Evolutionary conservation across 2,888 invertebrate genomes (phyloP).

Genomic region (Pheosia gnoma): DNA sequence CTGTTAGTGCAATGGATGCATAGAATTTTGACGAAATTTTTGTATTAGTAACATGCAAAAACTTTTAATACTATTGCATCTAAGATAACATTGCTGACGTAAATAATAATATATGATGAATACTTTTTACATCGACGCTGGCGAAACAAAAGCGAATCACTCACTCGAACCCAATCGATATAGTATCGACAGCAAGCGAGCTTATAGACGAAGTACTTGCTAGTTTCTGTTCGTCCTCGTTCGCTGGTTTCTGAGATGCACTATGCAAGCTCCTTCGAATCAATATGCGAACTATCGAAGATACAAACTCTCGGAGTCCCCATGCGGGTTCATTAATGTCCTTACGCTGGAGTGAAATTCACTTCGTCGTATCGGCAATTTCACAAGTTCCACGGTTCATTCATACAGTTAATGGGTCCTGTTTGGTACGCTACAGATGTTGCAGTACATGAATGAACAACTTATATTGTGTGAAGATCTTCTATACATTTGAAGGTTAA

Average conservation of each 20-base stretch:
- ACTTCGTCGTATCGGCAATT: slow-evolving; percentile 36
- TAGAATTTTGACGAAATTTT: not conserved
- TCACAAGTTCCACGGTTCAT: slow-evolving; percentile 28
- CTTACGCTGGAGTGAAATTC: slow-evolving; percentile 32
- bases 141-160: too few species aligned
- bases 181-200: too few species aligned
- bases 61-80: too few species aligned
- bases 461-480: too few species aligned
- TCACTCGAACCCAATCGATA: too few species aligned
- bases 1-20: not conserved
- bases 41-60: too few species aligned
- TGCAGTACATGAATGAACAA: too few species aligned
- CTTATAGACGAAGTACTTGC: not conserved
- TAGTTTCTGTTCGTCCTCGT: not conserved
- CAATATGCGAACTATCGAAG: slow-evolving; percentile 38
- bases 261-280: slow-evolving; percentile 24
- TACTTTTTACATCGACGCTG: too few species aligned
- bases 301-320: slow-evolving; percentile 27
- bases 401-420: slow-evolving; percentile 27
- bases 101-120: too few species aligned
- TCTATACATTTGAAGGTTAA: too few species aligned
- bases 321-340: slow-evolving; percentile 46
- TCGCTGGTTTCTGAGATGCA: not conserved
- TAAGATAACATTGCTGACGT: too few species aligned
- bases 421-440: slow-evolving; percentile 22